These are phyloP conservation scores for Agapornis canus DNA, from an alignment of 2,797 vertebrate genomes.

Conservation along the genomic window DNA sequence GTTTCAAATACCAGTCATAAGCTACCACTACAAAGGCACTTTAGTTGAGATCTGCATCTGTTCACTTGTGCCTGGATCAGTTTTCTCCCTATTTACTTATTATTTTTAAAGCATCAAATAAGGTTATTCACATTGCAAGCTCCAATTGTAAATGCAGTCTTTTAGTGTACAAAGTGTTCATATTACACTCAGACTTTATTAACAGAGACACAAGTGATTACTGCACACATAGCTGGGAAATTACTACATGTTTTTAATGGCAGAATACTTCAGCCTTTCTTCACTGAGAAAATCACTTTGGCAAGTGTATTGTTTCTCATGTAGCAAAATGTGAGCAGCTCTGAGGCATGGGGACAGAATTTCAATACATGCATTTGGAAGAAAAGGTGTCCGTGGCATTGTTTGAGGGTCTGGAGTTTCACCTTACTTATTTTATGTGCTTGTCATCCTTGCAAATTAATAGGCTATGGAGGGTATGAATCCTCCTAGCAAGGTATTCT, in stretches of 20 bases:
- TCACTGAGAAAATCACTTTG: slow-evolving; percentile 34
- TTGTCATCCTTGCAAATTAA: background rate
- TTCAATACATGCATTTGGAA: background rate
- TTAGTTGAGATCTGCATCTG: background rate
- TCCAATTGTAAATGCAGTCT: slow-evolving; percentile 5
- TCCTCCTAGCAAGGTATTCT: background rate
- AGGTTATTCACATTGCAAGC: background rate
- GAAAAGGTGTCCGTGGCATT: background rate
- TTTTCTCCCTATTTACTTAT: background rate
- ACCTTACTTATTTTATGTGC: background rate
- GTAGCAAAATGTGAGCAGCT: background rate
- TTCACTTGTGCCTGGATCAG: background rate
- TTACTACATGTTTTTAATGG: background rate
- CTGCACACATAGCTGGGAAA: background rate
- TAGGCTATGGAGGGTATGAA: background rate
- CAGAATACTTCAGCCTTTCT: slow-evolving; percentile 2
- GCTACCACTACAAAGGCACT: background rate
- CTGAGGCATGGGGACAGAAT: background rate
- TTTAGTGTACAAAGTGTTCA: background rate
- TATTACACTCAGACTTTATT: background rate
- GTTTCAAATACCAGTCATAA: background rate
- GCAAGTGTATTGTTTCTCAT: background rate
- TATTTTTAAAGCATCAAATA: background rate
- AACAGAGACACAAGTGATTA: background rate
- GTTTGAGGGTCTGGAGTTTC: background rate